Base-by-base conservation (phyloP, 2,113 vertebrate genomes). In the Turnix velox region DNA sequence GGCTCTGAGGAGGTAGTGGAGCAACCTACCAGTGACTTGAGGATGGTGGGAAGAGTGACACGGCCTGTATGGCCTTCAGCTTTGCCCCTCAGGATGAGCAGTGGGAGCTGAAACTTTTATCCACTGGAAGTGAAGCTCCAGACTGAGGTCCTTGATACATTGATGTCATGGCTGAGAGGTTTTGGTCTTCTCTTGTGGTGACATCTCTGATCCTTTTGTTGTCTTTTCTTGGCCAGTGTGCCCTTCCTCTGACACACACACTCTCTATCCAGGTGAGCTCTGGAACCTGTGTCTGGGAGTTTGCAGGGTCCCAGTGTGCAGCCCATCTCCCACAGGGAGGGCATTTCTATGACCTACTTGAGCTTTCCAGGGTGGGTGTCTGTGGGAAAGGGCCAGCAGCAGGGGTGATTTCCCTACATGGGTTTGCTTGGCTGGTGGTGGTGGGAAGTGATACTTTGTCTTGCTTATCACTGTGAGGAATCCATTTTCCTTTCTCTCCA, bases 401-500 rank as follows among this genome's bases (percentile, higher is more conserved):
- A 51, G 33, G 31, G 19, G 19, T 0, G 4, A 45, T 33, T 33
- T 10, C 31, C n/a, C 51, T 76, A 40, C 8, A 1, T 2, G 12
- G 58, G 12, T 33, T 55, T 39, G 6, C n/a, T 42, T 14, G 4
- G 48, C 30, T 3, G 7, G 18, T 23, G 45, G 20, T 13, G 22
- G 14, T 27, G 51, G 20, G 72, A 23, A 65, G 11, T 25, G 30
- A 39, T 4, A 0, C n/a, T 51, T 51, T 54, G 43, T 37, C 74
- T 74, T 67, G 43, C 20, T 28, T 63, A 25, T 68, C 24, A 1
- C 76, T 87, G 14, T 18, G 15, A 18, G 18, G 45, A 89, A 14
- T 18, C n/a, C 13, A 3, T 55, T 94, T 80, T 43, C 62, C 76
- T 92, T 62, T 31, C 81, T 92, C 77, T 93, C 42, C 88, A 98